These are phyloP conservation scores for Mus minutoides DNA, from an alignment of 2,797 vertebrate species.

Conservation along the genomic window DNA sequence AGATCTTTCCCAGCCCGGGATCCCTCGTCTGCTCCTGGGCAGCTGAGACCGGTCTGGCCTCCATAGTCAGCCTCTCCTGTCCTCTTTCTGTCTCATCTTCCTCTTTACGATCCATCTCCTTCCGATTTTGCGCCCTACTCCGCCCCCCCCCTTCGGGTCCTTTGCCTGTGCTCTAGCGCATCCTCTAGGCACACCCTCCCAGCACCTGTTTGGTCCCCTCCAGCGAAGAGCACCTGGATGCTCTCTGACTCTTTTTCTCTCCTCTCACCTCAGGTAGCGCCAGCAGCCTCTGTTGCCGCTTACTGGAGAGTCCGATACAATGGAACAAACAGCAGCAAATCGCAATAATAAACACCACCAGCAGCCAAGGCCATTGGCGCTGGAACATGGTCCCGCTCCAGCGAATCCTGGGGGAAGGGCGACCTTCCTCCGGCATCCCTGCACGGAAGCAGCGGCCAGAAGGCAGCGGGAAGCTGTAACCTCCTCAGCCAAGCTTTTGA, in stretches of 20 bases:
- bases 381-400: accelerated
- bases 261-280: conserved; percentile 22
- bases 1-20: not conserved
- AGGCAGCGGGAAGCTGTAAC: not conserved
- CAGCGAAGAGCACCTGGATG: not conserved
- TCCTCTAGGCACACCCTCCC: not conserved
- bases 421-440: not conserved
- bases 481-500: not conserved
- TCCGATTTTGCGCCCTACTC: not conserved
- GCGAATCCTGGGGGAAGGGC: not conserved
- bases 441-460: not conserved
- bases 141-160: too few relatives aligned
- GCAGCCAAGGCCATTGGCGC: not conserved
- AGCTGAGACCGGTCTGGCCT: not conserved
- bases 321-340: not conserved
- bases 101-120: not conserved
- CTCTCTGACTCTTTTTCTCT: not conserved
- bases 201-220: accelerated
- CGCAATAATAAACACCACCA: not conserved
- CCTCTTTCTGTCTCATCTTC: not conserved
- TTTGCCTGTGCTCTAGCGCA: not conserved
- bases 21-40: not conserved
- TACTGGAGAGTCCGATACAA: accelerated
- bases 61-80: not conserved
- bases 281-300: not conserved